Evolutionary conservation across 2,113 vertebrate species (phyloP).

Genomic region (Solea solea): DNA sequence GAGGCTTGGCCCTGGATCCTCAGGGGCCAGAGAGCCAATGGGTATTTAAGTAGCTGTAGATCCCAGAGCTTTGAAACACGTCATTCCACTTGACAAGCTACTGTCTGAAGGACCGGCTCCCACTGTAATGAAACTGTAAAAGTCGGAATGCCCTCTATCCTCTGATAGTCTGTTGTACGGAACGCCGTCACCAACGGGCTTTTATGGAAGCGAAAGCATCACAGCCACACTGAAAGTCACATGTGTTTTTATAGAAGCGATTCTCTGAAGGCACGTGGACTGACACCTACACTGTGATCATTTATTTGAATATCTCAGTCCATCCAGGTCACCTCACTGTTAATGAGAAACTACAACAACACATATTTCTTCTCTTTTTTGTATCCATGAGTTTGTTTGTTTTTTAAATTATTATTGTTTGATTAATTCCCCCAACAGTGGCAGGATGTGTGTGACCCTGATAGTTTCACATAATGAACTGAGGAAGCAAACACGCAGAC

Average conservation of each 20-base stretch:
- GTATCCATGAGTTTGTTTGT: not conserved
- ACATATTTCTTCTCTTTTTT: not conserved
- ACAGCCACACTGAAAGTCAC: slow-evolving; percentile 10
- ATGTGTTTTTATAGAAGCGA: slow-evolving; percentile 16
- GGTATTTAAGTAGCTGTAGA: slow-evolving; percentile 60
- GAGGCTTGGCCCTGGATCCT: slow-evolving; percentile 32
- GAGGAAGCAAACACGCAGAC: slow-evolving; percentile 27
- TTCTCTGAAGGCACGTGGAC: slow-evolving; percentile 33
- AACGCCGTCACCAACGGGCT: not conserved
- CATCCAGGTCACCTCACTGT: slow-evolving; percentile 40
- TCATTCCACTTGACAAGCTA: slow-evolving; percentile 50
- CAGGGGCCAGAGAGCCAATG: slow-evolving; percentile 38
- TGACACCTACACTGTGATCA: slow-evolving; percentile 26
- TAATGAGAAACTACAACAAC: slow-evolving; percentile 28
- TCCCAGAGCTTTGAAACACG: slow-evolving; percentile 48
- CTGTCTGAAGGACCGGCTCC: slow-evolving; percentile 29
- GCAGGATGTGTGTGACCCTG: slow-evolving; percentile 60
- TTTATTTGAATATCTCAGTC: slow-evolving; percentile 46
- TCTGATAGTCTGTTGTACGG: slow-evolving; percentile 15
- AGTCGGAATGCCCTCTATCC: slow-evolving; percentile 13
- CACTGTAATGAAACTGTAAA: slow-evolving; percentile 29
- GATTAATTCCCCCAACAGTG: slow-evolving; percentile 31
- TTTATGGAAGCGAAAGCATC: not conserved
- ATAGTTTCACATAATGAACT: slow-evolving; percentile 55
- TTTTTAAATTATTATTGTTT: not conserved